phyloP scores from a whole-genome alignment of 2,797 vertebrate species.

The Danionella dracula region DNA sequence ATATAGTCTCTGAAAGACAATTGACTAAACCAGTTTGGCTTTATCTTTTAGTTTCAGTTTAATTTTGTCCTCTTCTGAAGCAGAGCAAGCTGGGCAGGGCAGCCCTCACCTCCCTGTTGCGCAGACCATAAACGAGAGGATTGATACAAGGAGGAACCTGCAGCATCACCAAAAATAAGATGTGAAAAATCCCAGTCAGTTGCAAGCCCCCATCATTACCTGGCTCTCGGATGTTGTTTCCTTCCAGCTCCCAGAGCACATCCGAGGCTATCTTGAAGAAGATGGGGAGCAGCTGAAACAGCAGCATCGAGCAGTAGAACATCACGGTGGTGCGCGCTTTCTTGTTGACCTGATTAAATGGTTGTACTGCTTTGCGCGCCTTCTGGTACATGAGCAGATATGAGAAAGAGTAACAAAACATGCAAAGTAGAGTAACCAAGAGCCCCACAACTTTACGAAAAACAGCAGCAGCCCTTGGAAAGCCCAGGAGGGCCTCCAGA shows the following conservation, averaged over 20 bases:
- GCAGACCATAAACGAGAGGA: conserved; percentile 56
- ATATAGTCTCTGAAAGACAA: too few relatives aligned
- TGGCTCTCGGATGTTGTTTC: neutral
- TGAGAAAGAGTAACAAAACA: conserved; percentile 49
- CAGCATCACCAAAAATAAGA: conserved; percentile 45
- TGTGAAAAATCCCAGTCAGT: conserved; percentile 41
- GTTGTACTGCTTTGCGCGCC: conserved; percentile 46
- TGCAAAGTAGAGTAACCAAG: conserved; percentile 39
- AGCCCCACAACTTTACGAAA: conserved; percentile 42
- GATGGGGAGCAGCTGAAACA: conserved; percentile 58
- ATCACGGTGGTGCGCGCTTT: conserved; percentile 54
- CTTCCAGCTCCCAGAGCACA: conserved; percentile 50
- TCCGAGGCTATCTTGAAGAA: conserved; percentile 51
- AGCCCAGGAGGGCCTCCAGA: conserved; percentile 55
- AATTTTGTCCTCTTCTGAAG: too few relatives aligned
- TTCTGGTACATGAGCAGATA: conserved; percentile 55
- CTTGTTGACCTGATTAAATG: conserved; percentile 51
- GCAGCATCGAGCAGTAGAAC: conserved; percentile 59
- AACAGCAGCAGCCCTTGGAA: conserved; percentile 41
- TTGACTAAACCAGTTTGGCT: too few relatives aligned
- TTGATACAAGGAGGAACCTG: conserved; percentile 58
- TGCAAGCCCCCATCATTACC: neutral
- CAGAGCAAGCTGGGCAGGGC: neutral
- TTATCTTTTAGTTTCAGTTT: too few relatives aligned
- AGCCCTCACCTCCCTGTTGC: conserved; percentile 48